These are phyloP conservation scores for Saturnia pavonia DNA, from an alignment of 2,888 invertebrate genomes.

Conservation along the genomic window DNA sequence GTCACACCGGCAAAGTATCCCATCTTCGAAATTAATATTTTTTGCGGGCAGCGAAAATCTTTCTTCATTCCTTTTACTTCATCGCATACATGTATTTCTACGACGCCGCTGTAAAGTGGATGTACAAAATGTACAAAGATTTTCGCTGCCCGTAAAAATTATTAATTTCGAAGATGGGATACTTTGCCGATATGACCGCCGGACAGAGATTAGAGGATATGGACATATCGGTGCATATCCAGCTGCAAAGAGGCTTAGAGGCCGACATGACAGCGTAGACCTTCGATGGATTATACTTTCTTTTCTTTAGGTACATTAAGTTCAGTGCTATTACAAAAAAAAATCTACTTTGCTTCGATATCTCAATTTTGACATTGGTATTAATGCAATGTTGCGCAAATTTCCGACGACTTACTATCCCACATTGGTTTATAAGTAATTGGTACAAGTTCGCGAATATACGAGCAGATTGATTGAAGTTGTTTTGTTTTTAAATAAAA, in stretches of 20 bases:
- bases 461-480: neutral
- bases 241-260: too few species aligned
- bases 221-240: conserved; percentile 83
- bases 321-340: too few species aligned
- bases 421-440: neutral
- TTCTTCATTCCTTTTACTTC: conserved; percentile 94
- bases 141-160: conserved; percentile 94
- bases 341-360: neutral
- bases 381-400: neutral
- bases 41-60: conserved; percentile 94
- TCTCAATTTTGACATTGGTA: neutral
- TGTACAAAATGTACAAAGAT: conserved; percentile 85
- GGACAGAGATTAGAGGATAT: conserved; percentile 93
- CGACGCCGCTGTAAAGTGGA: conserved; percentile 83
- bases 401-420: too few species aligned
- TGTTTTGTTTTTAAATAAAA: neutral
- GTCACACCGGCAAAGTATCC: conserved; percentile 96
- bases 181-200: conserved; percentile 94
- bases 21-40: conserved; percentile 94
- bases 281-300: too few species aligned
- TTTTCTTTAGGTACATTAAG: too few species aligned
- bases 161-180: conserved; percentile 95
- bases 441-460: neutral
- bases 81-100: conserved; percentile 97
- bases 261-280: too few species aligned